A percentile compares a stretch with the other conserved stretches of the same genome.
These are phyloP conservation scores for Pygmarrhopalites habei DNA, from an alignment of 1,140 invertebrate genomes.

Conservation along the genomic window DNA sequence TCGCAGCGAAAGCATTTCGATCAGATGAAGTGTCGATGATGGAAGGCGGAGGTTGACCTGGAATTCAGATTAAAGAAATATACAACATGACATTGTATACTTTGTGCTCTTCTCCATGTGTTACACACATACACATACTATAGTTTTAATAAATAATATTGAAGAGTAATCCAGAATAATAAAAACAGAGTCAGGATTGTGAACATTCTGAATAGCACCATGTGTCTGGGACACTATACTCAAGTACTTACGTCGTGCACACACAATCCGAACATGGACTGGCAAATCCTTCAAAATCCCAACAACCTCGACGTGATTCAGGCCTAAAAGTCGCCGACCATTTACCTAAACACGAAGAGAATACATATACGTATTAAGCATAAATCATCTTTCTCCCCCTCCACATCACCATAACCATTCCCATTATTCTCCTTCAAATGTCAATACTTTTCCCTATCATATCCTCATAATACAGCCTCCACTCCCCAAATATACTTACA, in stretches of 20 bases:
- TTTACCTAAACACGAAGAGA: slow-evolving; percentile 67
- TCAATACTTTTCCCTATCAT: neutral
- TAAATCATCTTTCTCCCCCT: neutral
- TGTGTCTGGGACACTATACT: too few species aligned
- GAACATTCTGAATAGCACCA: too few species aligned
- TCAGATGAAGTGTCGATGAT: slow-evolving; percentile 59
- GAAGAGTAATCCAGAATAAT: too few species aligned
- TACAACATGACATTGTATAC: too few species aligned
- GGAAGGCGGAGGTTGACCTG: slow-evolving; percentile 46
- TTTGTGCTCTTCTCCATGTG: too few species aligned
- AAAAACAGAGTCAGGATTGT: too few species aligned
- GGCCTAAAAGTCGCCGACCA: slow-evolving; percentile 83
- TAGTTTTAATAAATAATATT: too few species aligned
- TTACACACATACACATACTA: too few species aligned
- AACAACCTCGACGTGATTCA: slow-evolving; percentile 94
- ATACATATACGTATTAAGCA: neutral
- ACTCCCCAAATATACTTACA: too few species aligned
- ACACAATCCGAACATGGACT: slow-evolving; percentile 60
- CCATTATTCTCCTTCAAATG: neutral
- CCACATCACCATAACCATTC: neutral
- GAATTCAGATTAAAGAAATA: too few species aligned
- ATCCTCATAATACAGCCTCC: too few species aligned
- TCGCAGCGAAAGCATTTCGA: slow-evolving; percentile 60
- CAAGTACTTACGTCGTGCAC: too few species aligned
- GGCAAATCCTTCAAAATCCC: slow-evolving; percentile 91